These are phyloP conservation scores for Asbolus verrucosus DNA, from an alignment of 1,140 invertebrate species.

Conservation along the genomic window DNA sequence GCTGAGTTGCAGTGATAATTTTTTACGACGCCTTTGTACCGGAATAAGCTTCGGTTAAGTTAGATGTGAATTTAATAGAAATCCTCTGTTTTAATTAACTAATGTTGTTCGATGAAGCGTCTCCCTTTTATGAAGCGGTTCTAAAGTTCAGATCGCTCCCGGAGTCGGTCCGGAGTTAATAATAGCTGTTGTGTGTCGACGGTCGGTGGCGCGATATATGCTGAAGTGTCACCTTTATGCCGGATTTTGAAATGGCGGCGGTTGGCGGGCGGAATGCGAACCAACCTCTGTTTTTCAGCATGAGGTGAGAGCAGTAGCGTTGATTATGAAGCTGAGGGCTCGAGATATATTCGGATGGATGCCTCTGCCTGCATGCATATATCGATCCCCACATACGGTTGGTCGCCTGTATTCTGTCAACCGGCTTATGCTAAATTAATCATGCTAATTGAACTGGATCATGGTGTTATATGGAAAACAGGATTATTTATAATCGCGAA, in stretches of 20 bases:
- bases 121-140: slow-evolving; percentile 14
- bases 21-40: neutral
- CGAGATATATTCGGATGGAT: slow-evolving; percentile 37
- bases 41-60: too few species aligned
- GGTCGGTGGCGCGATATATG: neutral
- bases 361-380: slow-evolving; percentile 41
- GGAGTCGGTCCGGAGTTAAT: slow-evolving; percentile 21
- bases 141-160: neutral
- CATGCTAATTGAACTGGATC: slow-evolving; percentile 52
- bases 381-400: slow-evolving; percentile 47
- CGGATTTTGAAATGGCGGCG: slow-evolving; percentile 1
- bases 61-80: slow-evolving; percentile 15
- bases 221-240: slow-evolving; percentile 10
- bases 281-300: slow-evolving; percentile 30
- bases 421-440: slow-evolving; percentile 52
- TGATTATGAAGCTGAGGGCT: slow-evolving; percentile 32
- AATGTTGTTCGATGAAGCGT: slow-evolving; percentile 7
- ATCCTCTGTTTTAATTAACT: slow-evolving; percentile 20
- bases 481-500: slow-evolving; percentile 46
- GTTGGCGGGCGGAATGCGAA: neutral
- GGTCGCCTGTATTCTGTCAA: slow-evolving; percentile 47
- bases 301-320: slow-evolving; percentile 30
- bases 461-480: slow-evolving; percentile 47
- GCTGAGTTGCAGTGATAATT: neutral
- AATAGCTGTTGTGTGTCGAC: too few species aligned